Evolutionary conservation across 2,888 invertebrate genomes (phyloP).

Genomic region (Pyrrhia umbra): DNA sequence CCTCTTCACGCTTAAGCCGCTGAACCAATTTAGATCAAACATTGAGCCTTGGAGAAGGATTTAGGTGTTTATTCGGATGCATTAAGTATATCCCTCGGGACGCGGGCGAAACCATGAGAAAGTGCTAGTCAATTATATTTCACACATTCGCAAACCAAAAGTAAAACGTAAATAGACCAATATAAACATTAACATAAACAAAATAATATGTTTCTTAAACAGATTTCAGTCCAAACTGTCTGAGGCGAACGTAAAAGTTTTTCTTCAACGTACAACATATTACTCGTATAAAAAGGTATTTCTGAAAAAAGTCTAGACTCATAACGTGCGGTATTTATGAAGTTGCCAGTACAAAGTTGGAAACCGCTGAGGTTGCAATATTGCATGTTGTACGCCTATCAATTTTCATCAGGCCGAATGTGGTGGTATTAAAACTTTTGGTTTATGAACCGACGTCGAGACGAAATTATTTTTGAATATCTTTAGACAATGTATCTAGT

Average conservation of each 20-base stretch:
- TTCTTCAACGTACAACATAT: slow-evolving; percentile 17
- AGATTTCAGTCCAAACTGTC: slow-evolving; percentile 9
- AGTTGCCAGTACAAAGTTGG: slow-evolving; percentile 44
- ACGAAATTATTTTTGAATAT: slow-evolving; percentile 46
- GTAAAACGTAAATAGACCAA: not conserved
- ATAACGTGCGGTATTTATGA: slow-evolving; percentile 44
- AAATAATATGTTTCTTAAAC: not conserved
- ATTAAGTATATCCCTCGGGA: too few relatives aligned
- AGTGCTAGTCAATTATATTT: too few relatives aligned
- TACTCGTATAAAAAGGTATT: slow-evolving; percentile 22
- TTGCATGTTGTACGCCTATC: slow-evolving; percentile 47
- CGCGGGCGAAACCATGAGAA: too few relatives aligned
- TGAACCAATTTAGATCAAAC: too few relatives aligned
- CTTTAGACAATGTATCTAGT: slow-evolving; percentile 8
- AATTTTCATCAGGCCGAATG: slow-evolving; percentile 52
- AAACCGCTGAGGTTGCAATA: slow-evolving; percentile 40
- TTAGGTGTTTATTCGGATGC: too few relatives aligned
- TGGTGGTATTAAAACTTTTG: slow-evolving; percentile 46
- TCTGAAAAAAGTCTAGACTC: slow-evolving; percentile 37
- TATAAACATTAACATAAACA: not conserved
- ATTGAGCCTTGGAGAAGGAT: too few relatives aligned
- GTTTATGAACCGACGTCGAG: slow-evolving; percentile 21
- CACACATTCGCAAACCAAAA: too few relatives aligned
- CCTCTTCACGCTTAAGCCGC: too few relatives aligned
- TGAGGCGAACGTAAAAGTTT: slow-evolving; percentile 6